Base-by-base conservation (phyloP, 2,888 invertebrate genomes). In the Oxyscelio sp. region DNA sequence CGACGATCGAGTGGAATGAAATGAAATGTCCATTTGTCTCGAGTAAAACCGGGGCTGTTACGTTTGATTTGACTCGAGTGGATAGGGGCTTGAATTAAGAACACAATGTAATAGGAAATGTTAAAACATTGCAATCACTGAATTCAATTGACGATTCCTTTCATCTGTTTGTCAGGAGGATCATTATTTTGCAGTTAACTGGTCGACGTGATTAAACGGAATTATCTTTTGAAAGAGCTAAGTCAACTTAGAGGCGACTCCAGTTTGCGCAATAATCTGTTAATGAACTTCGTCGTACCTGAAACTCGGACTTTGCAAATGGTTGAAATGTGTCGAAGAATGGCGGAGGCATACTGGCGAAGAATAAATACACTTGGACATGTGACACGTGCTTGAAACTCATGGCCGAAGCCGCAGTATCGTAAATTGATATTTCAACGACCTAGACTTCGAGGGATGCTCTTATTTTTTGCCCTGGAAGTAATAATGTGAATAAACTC, bases 391-490 rank as follows among this genome's bases (percentile, higher is more conserved):
- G 54, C 56, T 54, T 54, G 34, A n/a, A 31, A 22, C 58, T 59
- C 48, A 71, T 48, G 71, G 48, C 15, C 48, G 59, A 59, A 43
- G 48, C 48, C 63, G 56, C 74, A 75, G 15, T 65, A 45, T 45
- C 27, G 65, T 75, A 63, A 65, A 65, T 65, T 65, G 74, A 75
- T 75, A 74, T 63, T 40, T 63, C 31, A 50, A 61, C 31, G 21
- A 24, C 59, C 9, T 31, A 31, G 34, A n/a, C 56, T 56, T 40
- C 34, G 50, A 68, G 68, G 43, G 68, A 61, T 61, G 61, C 45
- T 61, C 27, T 65, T 38, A 19, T 31, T 17, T 48, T 48, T 48
- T 65, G n/a, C 48, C 43, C 43, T 27, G 6, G 4, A 27, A 6
- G 6, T 27, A 27, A 27, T 27, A 27, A 1, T 61, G 45, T 17